phyloP scores from a whole-genome alignment of 2,888 invertebrate genomes.

The Stenichneumon culpator region DNA sequence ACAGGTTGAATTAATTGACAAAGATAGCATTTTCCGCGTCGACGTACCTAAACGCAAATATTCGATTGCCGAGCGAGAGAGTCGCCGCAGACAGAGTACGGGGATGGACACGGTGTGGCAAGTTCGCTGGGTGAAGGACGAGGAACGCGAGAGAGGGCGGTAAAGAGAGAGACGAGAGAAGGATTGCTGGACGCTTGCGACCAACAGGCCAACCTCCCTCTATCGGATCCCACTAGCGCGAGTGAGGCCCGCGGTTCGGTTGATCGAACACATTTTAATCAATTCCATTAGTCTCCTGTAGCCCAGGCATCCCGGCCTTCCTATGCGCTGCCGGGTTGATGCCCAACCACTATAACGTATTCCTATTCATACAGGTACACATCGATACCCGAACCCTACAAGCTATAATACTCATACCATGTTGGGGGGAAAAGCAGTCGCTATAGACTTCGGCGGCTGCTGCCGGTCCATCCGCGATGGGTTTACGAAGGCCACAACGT shows the following conservation, averaged over 20 bases:
- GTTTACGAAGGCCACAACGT: slow-evolving; percentile 66
- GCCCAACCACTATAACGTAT: slow-evolving; percentile 45
- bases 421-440: slow-evolving; percentile 35
- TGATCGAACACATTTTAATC: slow-evolving; percentile 85
- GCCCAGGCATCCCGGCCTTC: slow-evolving; percentile 64
- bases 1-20: slow-evolving; percentile 84
- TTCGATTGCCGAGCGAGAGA: slow-evolving; percentile 77
- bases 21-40: slow-evolving; percentile 84
- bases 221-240: slow-evolving; percentile 58
- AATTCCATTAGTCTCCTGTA: slow-evolving; percentile 84
- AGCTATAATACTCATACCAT: slow-evolving; percentile 54
- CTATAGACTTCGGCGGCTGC: slow-evolving; percentile 34
- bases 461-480: slow-evolving; percentile 51
- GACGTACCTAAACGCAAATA: slow-evolving; percentile 83
- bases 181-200: slow-evolving; percentile 64
- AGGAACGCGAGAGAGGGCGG: slow-evolving; percentile 65
- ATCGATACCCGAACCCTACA: slow-evolving; percentile 37
- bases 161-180: slow-evolving; percentile 41
- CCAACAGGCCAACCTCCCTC: slow-evolving; percentile 33
- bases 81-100: slow-evolving; percentile 14
- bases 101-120: slow-evolving; percentile 40
- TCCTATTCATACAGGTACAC: slow-evolving; percentile 27
- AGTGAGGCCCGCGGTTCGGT: slow-evolving; percentile 79
- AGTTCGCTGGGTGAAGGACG: slow-evolving; percentile 62
- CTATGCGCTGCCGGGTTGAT: slow-evolving; percentile 48